Base-by-base conservation (phyloP, 2,113 vertebrate species). In the Oryzias celebensis region DNA sequence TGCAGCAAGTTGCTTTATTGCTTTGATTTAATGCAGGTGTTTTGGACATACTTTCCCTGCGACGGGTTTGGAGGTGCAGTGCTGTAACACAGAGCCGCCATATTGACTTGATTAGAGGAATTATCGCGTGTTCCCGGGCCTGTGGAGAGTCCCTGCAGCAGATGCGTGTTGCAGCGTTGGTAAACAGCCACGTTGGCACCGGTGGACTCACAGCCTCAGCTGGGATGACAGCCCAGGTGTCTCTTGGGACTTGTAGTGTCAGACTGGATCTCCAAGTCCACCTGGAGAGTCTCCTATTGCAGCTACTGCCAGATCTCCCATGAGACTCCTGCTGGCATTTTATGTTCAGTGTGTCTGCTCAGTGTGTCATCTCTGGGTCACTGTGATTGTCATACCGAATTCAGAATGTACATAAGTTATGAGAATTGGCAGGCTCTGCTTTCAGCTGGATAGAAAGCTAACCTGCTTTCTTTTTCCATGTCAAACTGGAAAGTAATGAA, bases 41-140 rank as follows among this genome's bases (percentile, higher is more conserved):
- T 36, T 36, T 83, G 65, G 84, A 80, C 55, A 73, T 80, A 79
- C 24, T 85, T 81, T 89, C 77, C 46, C 51, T 80, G 77, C 85
- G 78, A 87, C 90, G 77, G 87, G 69, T 43, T 79, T 41, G 68
- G 63, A 84, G 68, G 47, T 52, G 53, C 51, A 49, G 61, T 28
- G 46, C 67, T 54, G 66, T 75, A 80, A 75, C 73, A 75, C 62
- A 55, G 54, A 62, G 74, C 77, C 68, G 81, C 87, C 89, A 91
- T 91, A 91, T 91, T 92, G 88, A 74, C 69, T 73, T 88, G 88
- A 91, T 91, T 91, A 90, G 84, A 61, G 82, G 81, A 87, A 88
- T 90, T 90, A 88, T 64, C 66, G 67, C 74, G 77, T 85, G 73
- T 82, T 80, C 69, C 80, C 74, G 71, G 76, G 77, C 76, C 82